Base-by-base conservation (phyloP, 2,113 vertebrate genomes). In the Bos indicus region DNA sequence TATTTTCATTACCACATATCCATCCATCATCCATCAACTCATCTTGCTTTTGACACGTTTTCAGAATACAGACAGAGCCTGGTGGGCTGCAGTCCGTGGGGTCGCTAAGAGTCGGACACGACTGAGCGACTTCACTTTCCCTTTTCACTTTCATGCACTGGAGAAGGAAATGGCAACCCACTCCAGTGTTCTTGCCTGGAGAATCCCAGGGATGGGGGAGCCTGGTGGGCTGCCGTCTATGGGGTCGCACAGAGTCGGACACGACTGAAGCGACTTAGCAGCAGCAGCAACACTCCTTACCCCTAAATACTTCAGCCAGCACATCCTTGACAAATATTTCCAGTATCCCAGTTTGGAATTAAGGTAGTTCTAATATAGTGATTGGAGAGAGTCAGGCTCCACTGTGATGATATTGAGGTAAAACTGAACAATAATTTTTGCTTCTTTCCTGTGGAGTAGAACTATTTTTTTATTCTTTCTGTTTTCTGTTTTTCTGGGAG, bases 271-370 rank as follows among this genome's bases (percentile, higher is more conserved):
- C 2, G 48, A 48, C 11, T 48, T 48, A 48, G 48, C 11, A 48
- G 48, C 10, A 48, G 10, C 48, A 48, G 48, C 48, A 60, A 25
- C 36, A 28, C 4, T 17, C 23, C 67, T 82, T 6, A 62, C 71
- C 15, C 13, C 52, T 62, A 7, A 59, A 6, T 62, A 21, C n/a
- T 46, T 57, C 1, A 81, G 40, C 84, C 21, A 28, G 43, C 23
- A 46, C 0, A 26, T 19, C 54, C 8, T 11, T 5, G 33, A 33
- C 33, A 4, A 0, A 19, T 51, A 6, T 36, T 64, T 74, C 12
- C 13, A 28, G 8, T 11, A 14, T 46, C 26, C 48, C 17, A 5
- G 0, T 51, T 77, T 33, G 14, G 33, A 56, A 11, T 2, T 10
- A 23, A 17, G 25, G 11, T 43, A 9, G 13, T 40, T 84, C 56